Conservation (phyloP, 2,113 vertebrate genomes). For the Aegotheles bennettii region DNA sequence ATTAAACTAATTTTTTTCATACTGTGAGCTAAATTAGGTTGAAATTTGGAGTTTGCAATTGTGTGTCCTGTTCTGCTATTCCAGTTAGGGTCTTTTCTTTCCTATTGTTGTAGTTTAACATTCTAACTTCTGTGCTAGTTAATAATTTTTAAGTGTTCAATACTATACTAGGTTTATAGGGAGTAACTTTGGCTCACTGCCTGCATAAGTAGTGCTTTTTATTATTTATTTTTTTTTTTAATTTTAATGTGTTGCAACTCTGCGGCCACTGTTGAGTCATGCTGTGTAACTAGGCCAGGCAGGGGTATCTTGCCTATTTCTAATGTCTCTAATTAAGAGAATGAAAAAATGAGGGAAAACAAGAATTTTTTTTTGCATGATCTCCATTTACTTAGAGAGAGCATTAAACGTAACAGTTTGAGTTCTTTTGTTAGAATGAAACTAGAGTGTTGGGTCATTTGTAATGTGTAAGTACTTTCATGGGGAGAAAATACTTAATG, state of each 20-base stretch:
- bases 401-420: neutral
- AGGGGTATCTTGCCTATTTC: constrained; percentile 38
- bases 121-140: neutral
- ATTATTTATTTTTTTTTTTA: neutral
- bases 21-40: neutral
- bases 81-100: neutral
- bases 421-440: constrained; percentile 4
- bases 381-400: neutral
- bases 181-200: neutral
- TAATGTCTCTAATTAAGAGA: constrained; percentile 40
- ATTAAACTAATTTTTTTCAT: neutral
- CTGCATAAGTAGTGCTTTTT: neutral
- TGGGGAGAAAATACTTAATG: neutral
- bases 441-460: neutral
- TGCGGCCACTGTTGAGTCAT: constrained; percentile 39
- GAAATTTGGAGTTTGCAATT: neutral
- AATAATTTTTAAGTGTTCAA: neutral
- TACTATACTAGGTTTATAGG: neutral
- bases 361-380: neutral
- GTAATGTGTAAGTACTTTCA: neutral
- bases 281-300: constrained; percentile 26
- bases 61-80: neutral
- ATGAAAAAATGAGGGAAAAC: constrained; percentile 25
- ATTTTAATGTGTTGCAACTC: constrained; percentile 25
- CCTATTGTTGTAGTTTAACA: neutral